These are phyloP conservation scores for Cotesia congregata DNA, from an alignment of 2,888 invertebrate species.

Conservation along the genomic window DNA sequence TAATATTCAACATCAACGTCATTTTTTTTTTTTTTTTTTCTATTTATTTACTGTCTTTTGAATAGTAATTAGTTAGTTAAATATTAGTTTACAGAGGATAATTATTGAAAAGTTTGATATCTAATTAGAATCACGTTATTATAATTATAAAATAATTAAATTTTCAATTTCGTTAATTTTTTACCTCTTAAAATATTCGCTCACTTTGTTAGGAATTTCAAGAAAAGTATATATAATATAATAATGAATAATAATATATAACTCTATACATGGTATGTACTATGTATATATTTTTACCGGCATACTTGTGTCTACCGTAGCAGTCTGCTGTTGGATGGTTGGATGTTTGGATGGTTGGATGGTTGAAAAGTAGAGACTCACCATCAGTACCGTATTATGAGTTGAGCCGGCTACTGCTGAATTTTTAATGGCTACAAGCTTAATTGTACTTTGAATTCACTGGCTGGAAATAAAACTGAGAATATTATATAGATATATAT, in stretches of 20 bases:
- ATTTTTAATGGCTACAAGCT: conserved; percentile 62
- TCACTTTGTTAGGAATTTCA: too few relatives aligned
- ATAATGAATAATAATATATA: too few relatives aligned
- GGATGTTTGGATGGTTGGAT: neutral
- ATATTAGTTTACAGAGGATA: too few relatives aligned
- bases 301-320: neutral
- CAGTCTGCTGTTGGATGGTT: neutral
- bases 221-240: neutral
- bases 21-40: conserved; percentile 4
- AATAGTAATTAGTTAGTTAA: too few relatives aligned
- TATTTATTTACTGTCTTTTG: neutral
- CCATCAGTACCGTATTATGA: conserved; percentile 44
- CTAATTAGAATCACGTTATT: conserved; percentile 39
- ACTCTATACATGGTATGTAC: too few relatives aligned
- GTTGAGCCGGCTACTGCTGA: conserved; percentile 50
- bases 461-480: conserved; percentile 37
- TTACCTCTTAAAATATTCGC: too few relatives aligned
- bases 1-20: neutral
- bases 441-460: conserved; percentile 62
- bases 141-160: neutral
- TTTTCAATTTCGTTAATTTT: too few relatives aligned
- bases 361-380: conserved; percentile 25
- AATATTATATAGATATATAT: neutral
- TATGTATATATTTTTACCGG: neutral
- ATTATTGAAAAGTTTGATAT: conserved; percentile 11